Conservation (phyloP, 2,113 vertebrate genomes). For the Crotalus helleri region DNA sequence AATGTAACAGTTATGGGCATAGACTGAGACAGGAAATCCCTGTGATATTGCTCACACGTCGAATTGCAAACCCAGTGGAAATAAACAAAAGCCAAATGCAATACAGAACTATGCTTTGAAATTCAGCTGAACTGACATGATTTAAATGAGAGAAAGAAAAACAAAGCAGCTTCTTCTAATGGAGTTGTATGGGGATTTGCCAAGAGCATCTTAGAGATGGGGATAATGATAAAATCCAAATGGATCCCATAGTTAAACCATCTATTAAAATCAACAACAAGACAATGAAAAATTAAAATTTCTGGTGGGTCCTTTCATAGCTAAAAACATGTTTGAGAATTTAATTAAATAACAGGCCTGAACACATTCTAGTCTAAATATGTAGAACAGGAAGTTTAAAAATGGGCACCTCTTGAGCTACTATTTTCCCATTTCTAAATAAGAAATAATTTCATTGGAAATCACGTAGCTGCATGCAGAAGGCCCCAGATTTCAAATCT, state of each 20-base stretch:
- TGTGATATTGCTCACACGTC: not conserved
- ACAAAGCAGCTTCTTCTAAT: not conserved
- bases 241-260: not conserved
- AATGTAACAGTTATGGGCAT: slow-evolving; percentile 8
- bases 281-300: not conserved
- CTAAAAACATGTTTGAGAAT: not conserved
- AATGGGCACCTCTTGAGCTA: not conserved
- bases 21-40: not conserved
- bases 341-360: not conserved
- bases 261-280: not conserved
- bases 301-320: not conserved
- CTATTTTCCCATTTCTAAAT: not conserved
- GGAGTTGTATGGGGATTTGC: not conserved
- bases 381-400: not conserved
- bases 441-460: not conserved
- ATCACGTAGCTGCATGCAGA: not conserved
- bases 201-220: not conserved
- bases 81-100: not conserved
- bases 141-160: not conserved
- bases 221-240: not conserved
- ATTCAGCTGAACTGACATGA: not conserved
- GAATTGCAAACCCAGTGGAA: not conserved
- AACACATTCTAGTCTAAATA: not conserved
- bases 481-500: not conserved
- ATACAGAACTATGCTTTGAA: slow-evolving; percentile 3